Evolutionary conservation across 1,140 invertebrate species (phyloP), one percentile per base, ranked within the genome.

Genomic region (Drosophila sucinea): DNA sequence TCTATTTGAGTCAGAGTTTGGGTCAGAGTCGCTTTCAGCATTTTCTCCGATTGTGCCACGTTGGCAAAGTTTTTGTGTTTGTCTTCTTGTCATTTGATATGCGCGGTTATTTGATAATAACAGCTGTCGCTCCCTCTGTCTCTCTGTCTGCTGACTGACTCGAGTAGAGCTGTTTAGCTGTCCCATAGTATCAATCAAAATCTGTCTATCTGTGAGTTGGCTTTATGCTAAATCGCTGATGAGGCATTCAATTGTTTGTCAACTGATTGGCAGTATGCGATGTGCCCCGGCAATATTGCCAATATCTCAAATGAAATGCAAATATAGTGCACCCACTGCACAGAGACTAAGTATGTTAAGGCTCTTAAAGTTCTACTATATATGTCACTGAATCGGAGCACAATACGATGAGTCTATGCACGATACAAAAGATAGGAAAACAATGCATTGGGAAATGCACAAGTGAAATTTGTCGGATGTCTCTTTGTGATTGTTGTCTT

Each of bases 71-170:
- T 76, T 76, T 67, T 83, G n/a, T 56, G 8, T 10, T 58, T 58
- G 10, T 35, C 33, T 71, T 57, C 64, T 74, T 83, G 83, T 87
- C 87, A 86, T 86, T 87, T 87, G 83, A 86, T 86, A 86, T 86
- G 77, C 84, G 83, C 79, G 79, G 69, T 83, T 86, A 83, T 87
- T 87, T 83, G 83, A 87, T 86, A 87, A 86, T 87, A 87, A 86
- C 83, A 86, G 71, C 82, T 87, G 83, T 63, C 67, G 60, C 33
- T 61, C 32, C 10, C 35, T 11, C 35, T 11, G 25, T 23, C 40
- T 29, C n/a, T 51, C 17, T 17, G 17, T 17, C 17, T 38, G 25
- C 40, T 7, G 40, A 32, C n/a, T 51, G 29, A 32, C 32, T 29
- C 57, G 35, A 56, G 56, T 27, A 25, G 6, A 51, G 10, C 44